phyloP scores from a whole-genome alignment of 2,888 invertebrate species.

The Trichogramma evanescens region DNA sequence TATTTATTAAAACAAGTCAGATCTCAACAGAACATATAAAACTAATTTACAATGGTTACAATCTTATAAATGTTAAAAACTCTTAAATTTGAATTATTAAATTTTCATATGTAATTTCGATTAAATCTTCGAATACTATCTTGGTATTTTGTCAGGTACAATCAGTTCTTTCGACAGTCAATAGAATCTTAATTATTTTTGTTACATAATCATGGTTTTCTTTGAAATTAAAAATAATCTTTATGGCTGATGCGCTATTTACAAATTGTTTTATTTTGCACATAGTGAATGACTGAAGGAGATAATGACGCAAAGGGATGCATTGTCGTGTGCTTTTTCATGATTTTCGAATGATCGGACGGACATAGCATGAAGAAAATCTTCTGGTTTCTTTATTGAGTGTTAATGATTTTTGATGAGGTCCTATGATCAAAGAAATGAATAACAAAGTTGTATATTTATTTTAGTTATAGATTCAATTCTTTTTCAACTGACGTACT shows the following conservation, averaged over 20 bases:
- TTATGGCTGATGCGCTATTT: too few species aligned
- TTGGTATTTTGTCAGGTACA: conserved; percentile 19
- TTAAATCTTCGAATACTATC: conserved; percentile 2
- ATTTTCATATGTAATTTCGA: conserved; percentile 6
- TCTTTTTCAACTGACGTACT: conserved; percentile 46
- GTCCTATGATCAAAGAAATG: too few species aligned
- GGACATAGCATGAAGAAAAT: too few species aligned
- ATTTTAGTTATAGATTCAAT: conserved; percentile 28
- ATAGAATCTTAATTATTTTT: too few species aligned
- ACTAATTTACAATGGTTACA: neutral
- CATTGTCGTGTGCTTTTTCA: too few species aligned
- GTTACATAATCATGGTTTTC: too few species aligned
- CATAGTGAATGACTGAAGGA: too few species aligned
- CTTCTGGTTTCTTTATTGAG: neutral
- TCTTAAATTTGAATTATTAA: neutral
- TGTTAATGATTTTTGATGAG: neutral
- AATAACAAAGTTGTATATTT: conserved; percentile 9
- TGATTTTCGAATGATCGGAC: too few species aligned
- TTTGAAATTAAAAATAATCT: too few species aligned
- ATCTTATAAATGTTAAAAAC: neutral
- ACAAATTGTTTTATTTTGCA: too few species aligned
- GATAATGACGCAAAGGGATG: too few species aligned
- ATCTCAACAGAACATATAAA: neutral
- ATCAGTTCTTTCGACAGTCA: conserved; percentile 3
- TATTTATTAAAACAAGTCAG: neutral